These are phyloP conservation scores for Python bivittatus DNA, from an alignment of 2,113 vertebrate species.

Conservation along the genomic window DNA sequence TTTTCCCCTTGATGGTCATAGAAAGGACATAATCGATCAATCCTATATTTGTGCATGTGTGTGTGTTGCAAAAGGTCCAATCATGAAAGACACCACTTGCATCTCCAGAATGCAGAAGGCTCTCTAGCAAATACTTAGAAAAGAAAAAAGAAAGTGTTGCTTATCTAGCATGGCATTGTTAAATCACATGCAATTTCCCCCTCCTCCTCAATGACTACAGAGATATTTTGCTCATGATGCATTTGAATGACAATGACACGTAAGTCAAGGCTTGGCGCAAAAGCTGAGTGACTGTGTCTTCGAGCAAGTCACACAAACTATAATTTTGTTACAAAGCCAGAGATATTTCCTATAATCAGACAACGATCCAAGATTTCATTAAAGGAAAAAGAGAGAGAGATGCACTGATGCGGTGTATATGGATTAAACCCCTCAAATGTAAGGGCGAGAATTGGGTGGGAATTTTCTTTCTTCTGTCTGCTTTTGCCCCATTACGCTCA, in stretches of 20 bases:
- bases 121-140: slow-evolving; percentile 27
- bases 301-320: slow-evolving; percentile 38
- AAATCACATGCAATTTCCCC: slow-evolving; percentile 36
- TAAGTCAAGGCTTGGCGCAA: slow-evolving; percentile 60
- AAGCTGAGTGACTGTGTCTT: slow-evolving; percentile 15
- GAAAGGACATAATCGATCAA: slow-evolving; percentile 47
- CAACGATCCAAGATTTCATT: slow-evolving; percentile 13
- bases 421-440: slow-evolving; percentile 45
- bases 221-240: slow-evolving; percentile 63
- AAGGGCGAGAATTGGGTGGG: background rate
- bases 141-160: slow-evolving; percentile 49
- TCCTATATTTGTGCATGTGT: background rate
- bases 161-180: slow-evolving; percentile 57
- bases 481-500: background rate
- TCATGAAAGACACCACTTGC: slow-evolving; percentile 21
- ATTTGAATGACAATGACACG: slow-evolving; percentile 60
- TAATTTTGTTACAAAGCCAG: slow-evolving; percentile 19
- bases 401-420: slow-evolving; percentile 54
- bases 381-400: background rate
- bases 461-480: slow-evolving; percentile 8
- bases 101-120: slow-evolving; percentile 47
- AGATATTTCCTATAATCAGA: slow-evolving; percentile 51
- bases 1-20: slow-evolving; percentile 29
- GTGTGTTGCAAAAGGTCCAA: slow-evolving; percentile 47
- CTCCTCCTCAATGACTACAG: slow-evolving; percentile 48